A percentile compares a stretch with the other conserved stretches of the same genome.
Conservation (phyloP, 2,888 invertebrate species). For the Xestia sexstrigata region DNA sequence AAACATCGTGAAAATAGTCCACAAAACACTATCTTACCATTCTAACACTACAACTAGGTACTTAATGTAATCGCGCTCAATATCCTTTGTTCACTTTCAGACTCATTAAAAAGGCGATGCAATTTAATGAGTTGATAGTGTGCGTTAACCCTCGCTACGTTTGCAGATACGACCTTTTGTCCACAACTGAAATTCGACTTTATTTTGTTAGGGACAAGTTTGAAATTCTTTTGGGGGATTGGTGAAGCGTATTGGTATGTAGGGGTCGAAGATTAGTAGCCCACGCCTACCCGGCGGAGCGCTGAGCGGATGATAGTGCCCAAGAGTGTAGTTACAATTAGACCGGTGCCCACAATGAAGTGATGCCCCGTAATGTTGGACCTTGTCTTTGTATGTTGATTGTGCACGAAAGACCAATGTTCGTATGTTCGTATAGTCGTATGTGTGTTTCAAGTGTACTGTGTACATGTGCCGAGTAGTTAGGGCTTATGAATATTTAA, state of each 20-base stretch:
- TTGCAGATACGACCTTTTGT: slow-evolving; percentile 82
- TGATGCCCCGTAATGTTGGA: slow-evolving; percentile 89
- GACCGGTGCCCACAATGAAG: slow-evolving; percentile 90
- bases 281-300: slow-evolving; percentile 89
- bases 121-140: slow-evolving; percentile 91
- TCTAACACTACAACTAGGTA: slow-evolving; percentile 85
- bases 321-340: slow-evolving; percentile 91
- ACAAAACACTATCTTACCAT: slow-evolving; percentile 81
- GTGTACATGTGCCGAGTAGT: slow-evolving; percentile 38
- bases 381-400: slow-evolving; percentile 90
- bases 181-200: slow-evolving; percentile 70
- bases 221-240: slow-evolving; percentile 69
- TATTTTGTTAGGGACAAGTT: slow-evolving; percentile 70
- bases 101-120: slow-evolving; percentile 91
- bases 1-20: slow-evolving; percentile 77
- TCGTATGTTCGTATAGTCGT: slow-evolving; percentile 32
- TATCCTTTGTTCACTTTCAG: slow-evolving; percentile 91
- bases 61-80: slow-evolving; percentile 90
- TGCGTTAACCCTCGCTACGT: slow-evolving; percentile 90
- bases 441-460: slow-evolving; percentile 44
- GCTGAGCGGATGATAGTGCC: slow-evolving; percentile 90
- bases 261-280: slow-evolving; percentile 91
- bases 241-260: slow-evolving; percentile 84
- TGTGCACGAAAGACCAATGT: slow-evolving; percentile 82
- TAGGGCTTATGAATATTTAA: slow-evolving; percentile 65